Percentiles rank a stretch among this genome's conserved stretches.
Evolutionary conservation across 2,113 vertebrate genomes (phyloP).

Genomic region (Caranx melampygus): DNA sequence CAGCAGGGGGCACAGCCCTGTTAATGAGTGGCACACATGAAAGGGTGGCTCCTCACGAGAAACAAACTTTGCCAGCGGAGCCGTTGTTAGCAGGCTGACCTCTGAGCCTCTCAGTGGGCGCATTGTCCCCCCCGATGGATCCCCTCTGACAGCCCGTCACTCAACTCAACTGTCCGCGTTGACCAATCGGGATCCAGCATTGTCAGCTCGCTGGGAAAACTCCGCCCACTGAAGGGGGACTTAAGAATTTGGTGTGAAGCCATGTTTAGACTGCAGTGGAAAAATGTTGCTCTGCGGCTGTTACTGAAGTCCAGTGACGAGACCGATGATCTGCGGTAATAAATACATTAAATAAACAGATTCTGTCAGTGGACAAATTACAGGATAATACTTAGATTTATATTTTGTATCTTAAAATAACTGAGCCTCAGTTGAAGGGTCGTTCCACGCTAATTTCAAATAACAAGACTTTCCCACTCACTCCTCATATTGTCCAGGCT

Average conservation of each 20-base stretch:
- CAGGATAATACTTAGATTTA: constrained; percentile 35
- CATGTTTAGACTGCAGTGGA: constrained; percentile 49
- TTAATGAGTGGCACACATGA: constrained; percentile 80
- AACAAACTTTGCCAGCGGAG: constrained; percentile 70
- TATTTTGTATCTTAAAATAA: constrained; percentile 26
- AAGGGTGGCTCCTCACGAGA: constrained; percentile 68
- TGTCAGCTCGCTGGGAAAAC: constrained; percentile 33
- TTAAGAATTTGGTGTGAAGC: constrained; percentile 39
- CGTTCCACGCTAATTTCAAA: background rate
- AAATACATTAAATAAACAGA: constrained; percentile 43
- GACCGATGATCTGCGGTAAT: constrained; percentile 34
- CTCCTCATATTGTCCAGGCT: background rate
- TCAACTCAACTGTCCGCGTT: constrained; percentile 50
- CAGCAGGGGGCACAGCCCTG: constrained; percentile 67
- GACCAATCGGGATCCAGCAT: constrained; percentile 51
- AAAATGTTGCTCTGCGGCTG: constrained; percentile 38
- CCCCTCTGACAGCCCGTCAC: constrained; percentile 67
- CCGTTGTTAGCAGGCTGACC: constrained; percentile 78
- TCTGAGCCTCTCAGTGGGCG: constrained; percentile 69
- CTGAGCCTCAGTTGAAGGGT: background rate
- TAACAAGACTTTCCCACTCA: background rate
- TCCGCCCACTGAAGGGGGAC: constrained; percentile 16
- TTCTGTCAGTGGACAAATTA: constrained; percentile 33
- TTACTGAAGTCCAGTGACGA: constrained; percentile 17
- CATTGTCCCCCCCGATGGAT: constrained; percentile 67